Evolutionary conservation across 2,888 invertebrate species (phyloP), one percentile per base, ranked within the genome.

Genomic region (Magallana nippona): DNA sequence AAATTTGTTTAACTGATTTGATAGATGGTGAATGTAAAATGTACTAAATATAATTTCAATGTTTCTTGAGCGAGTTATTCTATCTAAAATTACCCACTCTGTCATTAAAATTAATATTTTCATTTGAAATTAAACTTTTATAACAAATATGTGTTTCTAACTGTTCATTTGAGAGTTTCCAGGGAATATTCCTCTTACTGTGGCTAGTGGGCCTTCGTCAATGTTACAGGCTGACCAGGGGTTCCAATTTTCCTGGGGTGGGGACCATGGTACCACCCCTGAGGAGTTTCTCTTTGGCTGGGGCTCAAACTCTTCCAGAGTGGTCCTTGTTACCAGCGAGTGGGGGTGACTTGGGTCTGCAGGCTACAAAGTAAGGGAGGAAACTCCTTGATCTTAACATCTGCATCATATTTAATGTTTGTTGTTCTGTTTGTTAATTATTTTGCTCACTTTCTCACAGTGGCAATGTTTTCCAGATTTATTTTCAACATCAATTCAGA

Each of bases 141-240:
- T n/a, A n/a, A n/a, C n/a, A n/a, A n/a, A n/a, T n/a, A 27, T 27
- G 27, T 27, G 27, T 27, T 27, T 27, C 2, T 27, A 44, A 44
- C 44, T 8, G 44, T 44, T 44, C 44, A 44, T 44, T 3, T 44
- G 8, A 44, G 44, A 44, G 44, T 44, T 44, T 5, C 44, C 19
- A 60, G 19, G 62, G 11, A 27, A 27, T 13, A 78, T 1, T 2
- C 3, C 55, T 84, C 91, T 88, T 88, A 95, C 95, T 62, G 92
- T 90, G 57, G 95, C 95, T 80, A 95, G 91, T 19, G 95, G 95
- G 8, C 98, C 98, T 93, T 99, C 99, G 91, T 99, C 98, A 91
- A 99, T 98, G 93, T 99, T 99, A 92, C 98, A 98, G 0, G 96
- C 97, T 19, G 96, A 97, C 99, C 99, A 99, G 0, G 98, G 97